A percentile compares a stretch with the other conserved stretches of the same genome.
Evolutionary conservation across 1,140 invertebrate species (phyloP).

Genomic region (Pinna nobilis): DNA sequence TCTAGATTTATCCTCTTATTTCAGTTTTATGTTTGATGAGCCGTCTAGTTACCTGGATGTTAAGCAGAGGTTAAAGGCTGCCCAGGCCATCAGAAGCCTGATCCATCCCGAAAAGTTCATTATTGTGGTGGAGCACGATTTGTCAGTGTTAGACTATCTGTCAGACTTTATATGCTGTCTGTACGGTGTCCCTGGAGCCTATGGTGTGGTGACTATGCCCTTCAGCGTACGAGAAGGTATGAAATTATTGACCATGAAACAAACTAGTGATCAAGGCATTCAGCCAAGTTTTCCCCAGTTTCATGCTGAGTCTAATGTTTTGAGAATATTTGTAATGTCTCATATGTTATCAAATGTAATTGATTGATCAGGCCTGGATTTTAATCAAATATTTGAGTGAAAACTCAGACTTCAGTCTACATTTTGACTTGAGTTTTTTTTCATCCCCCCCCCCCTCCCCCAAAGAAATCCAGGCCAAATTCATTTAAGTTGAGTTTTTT

Average conservation of each 20-base stretch:
- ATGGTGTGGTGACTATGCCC: slow-evolving; percentile 99
- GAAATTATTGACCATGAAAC: slow-evolving; percentile 20
- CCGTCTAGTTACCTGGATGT: slow-evolving; percentile 99
- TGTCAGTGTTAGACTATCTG: slow-evolving; percentile 98
- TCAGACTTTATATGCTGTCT: slow-evolving; percentile 99
- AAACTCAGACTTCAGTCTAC: too few relatives aligned
- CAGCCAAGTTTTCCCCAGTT: background rate
- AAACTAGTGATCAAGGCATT: background rate
- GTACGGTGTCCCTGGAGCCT: slow-evolving; percentile 98
- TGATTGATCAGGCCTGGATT: too few relatives aligned
- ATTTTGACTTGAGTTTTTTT: too few relatives aligned
- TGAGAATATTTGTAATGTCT: too few relatives aligned
- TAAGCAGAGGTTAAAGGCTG: slow-evolving; percentile 98
- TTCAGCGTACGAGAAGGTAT: slow-evolving; percentile 98
- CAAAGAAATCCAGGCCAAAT: too few relatives aligned
- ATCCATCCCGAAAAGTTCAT: slow-evolving; percentile 97
- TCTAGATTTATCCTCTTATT: too few relatives aligned
- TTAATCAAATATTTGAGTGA: too few relatives aligned
- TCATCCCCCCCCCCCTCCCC: too few relatives aligned
- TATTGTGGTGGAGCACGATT: slow-evolving; percentile 99
- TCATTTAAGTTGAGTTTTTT: too few relatives aligned
- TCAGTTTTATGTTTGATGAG: slow-evolving; percentile 98
- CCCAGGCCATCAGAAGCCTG: slow-evolving; percentile 92
- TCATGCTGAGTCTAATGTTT: too few relatives aligned
- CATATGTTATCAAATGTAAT: too few relatives aligned